These are phyloP conservation scores for Oreohelix idahoensis DNA, from an alignment of 1,140 invertebrate species.

Conservation along the genomic window DNA sequence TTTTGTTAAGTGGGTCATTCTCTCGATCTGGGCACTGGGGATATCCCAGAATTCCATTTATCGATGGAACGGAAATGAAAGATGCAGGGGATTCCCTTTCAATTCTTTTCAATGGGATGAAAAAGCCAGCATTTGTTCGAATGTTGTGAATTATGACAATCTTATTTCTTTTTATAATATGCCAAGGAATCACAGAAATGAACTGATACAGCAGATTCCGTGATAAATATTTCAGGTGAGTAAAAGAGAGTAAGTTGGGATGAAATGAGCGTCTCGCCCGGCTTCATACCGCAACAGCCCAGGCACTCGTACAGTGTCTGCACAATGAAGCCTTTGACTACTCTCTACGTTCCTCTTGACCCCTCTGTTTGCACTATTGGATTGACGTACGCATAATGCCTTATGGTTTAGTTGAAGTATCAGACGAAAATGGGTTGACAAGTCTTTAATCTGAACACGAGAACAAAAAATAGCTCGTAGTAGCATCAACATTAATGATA, in stretches of 20 bases:
- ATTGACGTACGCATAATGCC: too few species aligned
- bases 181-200: not conserved
- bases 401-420: too few species aligned
- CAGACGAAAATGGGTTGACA: too few species aligned
- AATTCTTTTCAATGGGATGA: slow-evolving; percentile 36
- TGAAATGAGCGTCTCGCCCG: not conserved
- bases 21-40: slow-evolving; percentile 36
- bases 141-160: not conserved
- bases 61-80: slow-evolving; percentile 33
- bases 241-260: not conserved
- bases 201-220: not conserved
- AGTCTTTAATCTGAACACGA: too few species aligned
- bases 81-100: slow-evolving; percentile 38
- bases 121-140: slow-evolving; percentile 24
- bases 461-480: too few species aligned
- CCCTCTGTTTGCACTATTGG: too few species aligned
- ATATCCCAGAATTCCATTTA: slow-evolving; percentile 41
- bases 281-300: not conserved
- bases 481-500: too few species aligned
- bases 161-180: not conserved
- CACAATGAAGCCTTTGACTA: too few species aligned
- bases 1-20: slow-evolving; percentile 35
- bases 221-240: not conserved
- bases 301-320: too few species aligned
- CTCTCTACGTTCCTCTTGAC: too few species aligned